Base-by-base conservation (phyloP, 2,797 vertebrate genomes). In the Muscicapa comitata region DNA sequence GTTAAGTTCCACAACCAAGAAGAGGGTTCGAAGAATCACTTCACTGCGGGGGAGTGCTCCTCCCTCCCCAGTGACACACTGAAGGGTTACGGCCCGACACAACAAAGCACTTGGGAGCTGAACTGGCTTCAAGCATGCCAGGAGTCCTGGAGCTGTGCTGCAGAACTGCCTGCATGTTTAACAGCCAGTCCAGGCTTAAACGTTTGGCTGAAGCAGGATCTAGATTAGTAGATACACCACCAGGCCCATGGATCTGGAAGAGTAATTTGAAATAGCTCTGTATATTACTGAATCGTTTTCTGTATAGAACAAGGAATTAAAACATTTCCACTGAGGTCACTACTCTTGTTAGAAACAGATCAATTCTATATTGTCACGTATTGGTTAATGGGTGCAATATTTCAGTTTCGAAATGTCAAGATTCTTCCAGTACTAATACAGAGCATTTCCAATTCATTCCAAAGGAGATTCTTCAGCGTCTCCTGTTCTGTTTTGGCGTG, bases 321-420 rank as follows among this genome's bases (percentile, higher is more conserved):
- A 96, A 96, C 96, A 93, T 95, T 96, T 96, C 95, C 97, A 97
- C 97, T 97, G 97, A 98, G 98, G 98, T 98, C 98, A 97, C 94
- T 97, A 97, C 97, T 98, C 98, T 98, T 98, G 98, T 97, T 95
- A 93, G 96, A 97, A 98, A 98, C 98, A 97, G 98, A 98, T 98
- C 98, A 98, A 98, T 98, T 98, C 98, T 98, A 98, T 98, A 98
- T 98, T 98, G 98, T 98, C 98, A 98, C 96, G 90, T 97, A 97
- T 97, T 98, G 97, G 85, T 78, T 58, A 98, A 98, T 98, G 96
- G 97, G 98, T 97, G 97, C 96, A 97, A 97, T 90, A 83, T 95
- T 96, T 91, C 97, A 81, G 95, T 94, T 96, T 96, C 95, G 94
- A 93, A 96, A 97, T 28, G 73, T 53, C 89, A 51, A 42, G 70